Evolutionary conservation across 2,888 invertebrate species (phyloP).

Genomic region (Lepidochrysops patricia): DNA sequence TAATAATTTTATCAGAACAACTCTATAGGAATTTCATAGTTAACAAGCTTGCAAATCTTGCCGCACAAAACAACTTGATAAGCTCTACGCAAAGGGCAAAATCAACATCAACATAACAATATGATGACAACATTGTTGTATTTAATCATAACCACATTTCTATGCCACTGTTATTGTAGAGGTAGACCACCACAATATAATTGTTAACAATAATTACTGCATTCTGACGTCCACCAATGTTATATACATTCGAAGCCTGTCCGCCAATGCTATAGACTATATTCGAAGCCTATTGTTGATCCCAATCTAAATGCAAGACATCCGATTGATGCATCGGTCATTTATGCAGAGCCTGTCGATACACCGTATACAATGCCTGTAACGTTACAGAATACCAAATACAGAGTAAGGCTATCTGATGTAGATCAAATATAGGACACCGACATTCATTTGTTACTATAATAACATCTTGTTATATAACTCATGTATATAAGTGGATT

Average conservation of each 20-base stretch:
- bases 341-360: slow-evolving; percentile 16
- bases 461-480: background rate
- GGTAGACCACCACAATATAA: too few relatives aligned
- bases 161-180: too few relatives aligned
- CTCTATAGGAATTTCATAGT: too few relatives aligned
- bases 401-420: slow-evolving; percentile 10
- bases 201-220: background rate
- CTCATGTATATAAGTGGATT: background rate
- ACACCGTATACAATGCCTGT: slow-evolving; percentile 17
- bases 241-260: too few relatives aligned
- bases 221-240: background rate
- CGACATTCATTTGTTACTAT: background rate
- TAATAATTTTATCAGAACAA: too few relatives aligned
- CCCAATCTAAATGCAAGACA: slow-evolving; percentile 30
- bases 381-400: slow-evolving; percentile 18
- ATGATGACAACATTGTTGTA: too few relatives aligned
- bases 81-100: too few relatives aligned
- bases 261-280: background rate
- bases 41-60: too few relatives aligned
- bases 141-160: too few relatives aligned
- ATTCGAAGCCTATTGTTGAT: slow-evolving; percentile 20
- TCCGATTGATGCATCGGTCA: slow-evolving; percentile 20
- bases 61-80: too few relatives aligned
- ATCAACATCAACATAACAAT: too few relatives aligned
- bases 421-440: background rate